A percentile compares a stretch with the other conserved stretches of the same genome.
Conservation (phyloP, 2,888 invertebrate genomes). For the Drosophila mimetica region DNA sequence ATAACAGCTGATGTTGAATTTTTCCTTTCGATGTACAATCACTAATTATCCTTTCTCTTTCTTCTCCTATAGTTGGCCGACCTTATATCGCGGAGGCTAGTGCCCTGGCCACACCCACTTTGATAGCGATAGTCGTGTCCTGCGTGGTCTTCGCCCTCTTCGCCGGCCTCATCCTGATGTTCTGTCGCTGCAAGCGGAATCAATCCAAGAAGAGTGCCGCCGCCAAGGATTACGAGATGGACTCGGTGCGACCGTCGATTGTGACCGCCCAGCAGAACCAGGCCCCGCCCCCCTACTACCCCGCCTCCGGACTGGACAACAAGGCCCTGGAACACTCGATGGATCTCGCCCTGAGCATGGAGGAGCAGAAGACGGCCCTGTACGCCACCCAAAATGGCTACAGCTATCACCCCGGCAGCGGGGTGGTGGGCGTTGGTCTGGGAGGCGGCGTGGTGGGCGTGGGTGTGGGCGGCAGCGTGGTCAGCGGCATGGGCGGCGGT, state of each 20-base stretch:
- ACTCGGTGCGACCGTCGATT: constrained; percentile 92
- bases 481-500: constrained; percentile 85
- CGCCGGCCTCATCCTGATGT: constrained; percentile 90
- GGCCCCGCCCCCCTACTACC: constrained; percentile 95
- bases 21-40: not conserved
- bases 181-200: constrained; percentile 93
- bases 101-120: constrained; percentile 90
- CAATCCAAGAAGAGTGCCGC: constrained; percentile 92
- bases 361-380: constrained; percentile 93
- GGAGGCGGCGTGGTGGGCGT: constrained; percentile 56
- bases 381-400: constrained; percentile 94
- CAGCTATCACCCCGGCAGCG: constrained; percentile 91
- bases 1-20: too few relatives aligned
- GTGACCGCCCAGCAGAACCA: constrained; percentile 92
- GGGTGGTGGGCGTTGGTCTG: constrained; percentile 80
- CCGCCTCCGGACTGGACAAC: constrained; percentile 94
- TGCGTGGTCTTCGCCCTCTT: constrained; percentile 92
- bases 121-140: constrained; percentile 91
- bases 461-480: constrained; percentile 50
- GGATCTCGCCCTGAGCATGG: constrained; percentile 92
- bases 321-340: constrained; percentile 95
- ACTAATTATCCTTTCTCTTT: constrained; percentile 3
- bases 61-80: constrained; percentile 88
- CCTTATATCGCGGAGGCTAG: constrained; percentile 92
- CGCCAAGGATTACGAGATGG: constrained; percentile 96